Evolutionary conservation across 2,888 invertebrate genomes (phyloP), one percentile per base, ranked within the genome.

Genomic region (Drosophila sordidapex): DNA sequence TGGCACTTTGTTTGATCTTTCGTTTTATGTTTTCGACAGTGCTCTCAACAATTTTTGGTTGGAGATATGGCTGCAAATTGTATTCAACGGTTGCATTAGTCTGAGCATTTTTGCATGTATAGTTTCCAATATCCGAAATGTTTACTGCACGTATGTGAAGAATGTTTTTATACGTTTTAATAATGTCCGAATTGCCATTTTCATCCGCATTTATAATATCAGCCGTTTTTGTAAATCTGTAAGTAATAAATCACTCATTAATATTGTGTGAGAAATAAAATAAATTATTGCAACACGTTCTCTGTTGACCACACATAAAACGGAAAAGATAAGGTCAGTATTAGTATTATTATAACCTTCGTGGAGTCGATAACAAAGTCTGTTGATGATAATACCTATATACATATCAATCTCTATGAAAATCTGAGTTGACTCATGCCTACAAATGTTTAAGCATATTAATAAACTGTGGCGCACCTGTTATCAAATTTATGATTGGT

Each of bases 41-140:
- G 43, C 89, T 89, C 7, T 76, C 83, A 57, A 94, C 81, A 67
- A 95, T 93, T 91, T 92, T 93, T 25, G 93, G 89, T 56, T 83
- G 77, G 67, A 95, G 91, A 80, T 93, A 93, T 27, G 91, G 76
- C 57, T 88, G 83, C 54, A 92, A 51, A 59, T 79, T 71, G 40
- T 84, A 84, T 60, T 83, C 84, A 64, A 78, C 63, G 31, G 84
- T 64, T 43, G 78, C 36, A 33, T 93, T 93, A 60, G 90, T 91
- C 46, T 93, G 93, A n/a, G 91, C 86, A 27, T 94, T 94, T 49
- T 80, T 93, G 87, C 96, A 96, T 0, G 94, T 94, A 84, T 95
- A 95, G 86, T 94, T 94, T 31, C 95, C 95, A 58, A 94, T 94
- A 90, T 95, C 95, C 61, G 94, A 93, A 68, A 94, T 93, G 81